phyloP scores from a whole-genome alignment of 2,888 invertebrate genomes.

The Papilio gigon region DNA sequence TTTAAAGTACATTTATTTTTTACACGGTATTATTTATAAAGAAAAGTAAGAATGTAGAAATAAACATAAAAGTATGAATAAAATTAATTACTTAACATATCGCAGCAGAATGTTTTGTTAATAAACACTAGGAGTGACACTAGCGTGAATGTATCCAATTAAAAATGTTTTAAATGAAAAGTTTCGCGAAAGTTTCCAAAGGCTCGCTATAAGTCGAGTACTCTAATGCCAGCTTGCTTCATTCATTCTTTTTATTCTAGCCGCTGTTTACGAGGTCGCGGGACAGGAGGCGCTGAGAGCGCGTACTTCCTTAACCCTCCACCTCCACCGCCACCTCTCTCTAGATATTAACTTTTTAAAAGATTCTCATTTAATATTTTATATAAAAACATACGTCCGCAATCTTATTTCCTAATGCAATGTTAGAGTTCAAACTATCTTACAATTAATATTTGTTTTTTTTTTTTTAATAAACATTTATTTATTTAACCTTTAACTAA shows the following conservation, averaged over 20 bases:
- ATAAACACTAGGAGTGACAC: constrained; percentile 45
- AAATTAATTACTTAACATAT: constrained; percentile 11
- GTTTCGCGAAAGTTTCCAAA: constrained; percentile 53
- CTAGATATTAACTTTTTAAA: constrained; percentile 42
- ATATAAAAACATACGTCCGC: constrained; percentile 9
- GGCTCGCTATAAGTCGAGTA: constrained; percentile 55
- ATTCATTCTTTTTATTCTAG: constrained; percentile 63
- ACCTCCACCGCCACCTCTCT: constrained; percentile 55
- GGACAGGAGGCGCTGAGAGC: constrained; percentile 62
- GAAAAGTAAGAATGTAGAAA: neutral
- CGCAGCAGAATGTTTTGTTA: constrained; percentile 1
- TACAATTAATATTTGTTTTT: neutral
- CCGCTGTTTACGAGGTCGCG: constrained; percentile 68
- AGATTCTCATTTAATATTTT: constrained; percentile 28
- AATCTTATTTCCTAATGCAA: neutral
- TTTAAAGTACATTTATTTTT: too few relatives aligned
- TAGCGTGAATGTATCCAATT: constrained; percentile 59
- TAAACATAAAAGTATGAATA: neutral
- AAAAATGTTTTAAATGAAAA: constrained; percentile 59
- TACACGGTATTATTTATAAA: neutral
- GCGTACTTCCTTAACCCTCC: constrained; percentile 66
- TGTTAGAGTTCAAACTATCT: neutral
- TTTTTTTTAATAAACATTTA: too few relatives aligned
- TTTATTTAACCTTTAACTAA: too few relatives aligned
- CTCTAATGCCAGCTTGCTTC: constrained; percentile 48